These are phyloP conservation scores for Trissonchulus sp. DNA, from an alignment of 2,888 invertebrate species.

Conservation along the genomic window DNA sequence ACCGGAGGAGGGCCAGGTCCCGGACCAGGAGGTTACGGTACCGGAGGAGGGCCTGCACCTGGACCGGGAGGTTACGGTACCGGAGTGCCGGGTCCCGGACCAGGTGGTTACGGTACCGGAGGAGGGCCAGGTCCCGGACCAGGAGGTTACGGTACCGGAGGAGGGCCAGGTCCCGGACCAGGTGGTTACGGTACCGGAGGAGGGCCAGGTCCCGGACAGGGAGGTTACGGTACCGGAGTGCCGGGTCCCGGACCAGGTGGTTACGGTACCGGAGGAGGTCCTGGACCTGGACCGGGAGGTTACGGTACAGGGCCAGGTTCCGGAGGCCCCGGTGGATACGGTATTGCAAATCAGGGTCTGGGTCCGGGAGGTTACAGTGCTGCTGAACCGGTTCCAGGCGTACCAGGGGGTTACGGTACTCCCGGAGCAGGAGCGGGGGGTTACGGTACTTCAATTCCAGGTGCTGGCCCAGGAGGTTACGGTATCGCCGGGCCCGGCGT, in stretches of 20 bases:
- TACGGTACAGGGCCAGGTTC: neutral
- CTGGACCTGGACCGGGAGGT: neutral
- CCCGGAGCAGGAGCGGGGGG: neutral
- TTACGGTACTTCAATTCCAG: neutral
- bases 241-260: neutral
- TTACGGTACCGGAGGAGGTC: neutral
- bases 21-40: neutral
- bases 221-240: neutral
- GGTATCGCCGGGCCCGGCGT: neutral
- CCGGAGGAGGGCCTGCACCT: neutral
- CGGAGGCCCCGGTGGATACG: neutral
- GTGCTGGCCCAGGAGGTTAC: neutral
- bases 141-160: neutral
- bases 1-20: slow-evolving; percentile 1
- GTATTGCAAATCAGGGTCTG: neutral
- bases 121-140: neutral
- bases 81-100: neutral
- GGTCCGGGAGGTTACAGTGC: neutral
- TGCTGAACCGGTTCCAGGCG: neutral
- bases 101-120: neutral
- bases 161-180: neutral
- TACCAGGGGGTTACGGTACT: neutral
- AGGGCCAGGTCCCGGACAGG: neutral
- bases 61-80: neutral
- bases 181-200: neutral